Conservation (phyloP, 2,888 invertebrate species). For the Tetropium fuscum region DNA sequence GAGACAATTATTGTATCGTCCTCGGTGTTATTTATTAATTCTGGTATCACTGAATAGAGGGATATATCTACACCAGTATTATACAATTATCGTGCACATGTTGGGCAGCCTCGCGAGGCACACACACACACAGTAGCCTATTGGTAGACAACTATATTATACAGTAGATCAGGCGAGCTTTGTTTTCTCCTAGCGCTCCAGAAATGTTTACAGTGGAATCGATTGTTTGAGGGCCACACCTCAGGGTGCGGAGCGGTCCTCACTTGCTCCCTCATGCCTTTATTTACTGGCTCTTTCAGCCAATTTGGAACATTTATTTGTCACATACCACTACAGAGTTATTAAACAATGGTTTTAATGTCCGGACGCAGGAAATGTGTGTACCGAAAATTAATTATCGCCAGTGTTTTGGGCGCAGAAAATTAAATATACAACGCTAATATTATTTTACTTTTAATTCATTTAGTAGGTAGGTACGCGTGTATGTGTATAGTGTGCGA, state of each 20-base stretch:
- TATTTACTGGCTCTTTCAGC: slow-evolving; percentile 14
- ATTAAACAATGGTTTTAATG: slow-evolving; percentile 18
- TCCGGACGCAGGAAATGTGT: slow-evolving; percentile 3
- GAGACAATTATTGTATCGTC: no score
- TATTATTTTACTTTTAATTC: no score
- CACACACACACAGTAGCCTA: background rate
- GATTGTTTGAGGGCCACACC: slow-evolving; percentile 45
- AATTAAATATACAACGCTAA: no score
- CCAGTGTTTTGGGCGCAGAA: no score
- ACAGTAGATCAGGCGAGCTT: slow-evolving; percentile 34
- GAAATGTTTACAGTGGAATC: slow-evolving; percentile 43
- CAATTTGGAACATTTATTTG: slow-evolving; percentile 14
- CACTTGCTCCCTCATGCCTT: slow-evolving; percentile 7
- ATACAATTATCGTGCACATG: no score
- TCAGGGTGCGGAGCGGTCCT: slow-evolving; percentile 35
- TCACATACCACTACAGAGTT: slow-evolving; percentile 10
- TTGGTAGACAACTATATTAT: slow-evolving; percentile 11
- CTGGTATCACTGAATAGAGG: no score
- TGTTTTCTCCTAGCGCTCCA: slow-evolving; percentile 31
- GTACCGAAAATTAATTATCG: no score
- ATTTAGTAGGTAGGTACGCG: no score
- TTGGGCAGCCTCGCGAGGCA: no score
- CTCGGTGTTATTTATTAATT: no score
- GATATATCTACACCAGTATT: no score
- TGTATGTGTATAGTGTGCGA: no score